phyloP scores from a whole-genome alignment of 2,113 vertebrate species.

The Hippocampus comes region DNA sequence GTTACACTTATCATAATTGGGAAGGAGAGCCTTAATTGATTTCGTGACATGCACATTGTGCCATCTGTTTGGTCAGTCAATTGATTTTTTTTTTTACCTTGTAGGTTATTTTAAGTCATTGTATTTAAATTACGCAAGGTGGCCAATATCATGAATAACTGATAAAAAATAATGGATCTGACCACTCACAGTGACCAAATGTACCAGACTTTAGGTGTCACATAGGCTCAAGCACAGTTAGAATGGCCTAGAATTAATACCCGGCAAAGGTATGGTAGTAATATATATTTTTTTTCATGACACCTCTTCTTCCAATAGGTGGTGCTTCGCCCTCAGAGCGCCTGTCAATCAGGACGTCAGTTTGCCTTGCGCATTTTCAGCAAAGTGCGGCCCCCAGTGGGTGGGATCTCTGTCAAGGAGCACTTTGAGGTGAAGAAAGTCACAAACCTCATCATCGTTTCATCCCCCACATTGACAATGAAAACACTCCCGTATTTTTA shows the following conservation, averaged over 20 bases:
- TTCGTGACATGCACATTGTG: background rate
- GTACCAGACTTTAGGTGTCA: background rate
- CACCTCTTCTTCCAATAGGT: constrained; percentile 72
- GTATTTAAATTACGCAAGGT: background rate
- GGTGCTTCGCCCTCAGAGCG: constrained; percentile 92
- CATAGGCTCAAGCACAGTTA: background rate
- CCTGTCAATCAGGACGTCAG: constrained; percentile 88
- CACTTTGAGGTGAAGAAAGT: constrained; percentile 88
- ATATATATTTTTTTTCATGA: background rate
- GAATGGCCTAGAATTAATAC: background rate
- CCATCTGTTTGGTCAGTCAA: background rate
- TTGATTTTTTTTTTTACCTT: background rate
- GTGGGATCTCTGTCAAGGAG: constrained; percentile 97
- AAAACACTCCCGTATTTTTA: constrained; percentile 44
- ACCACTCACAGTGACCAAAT: background rate
- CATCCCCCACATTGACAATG: background rate
- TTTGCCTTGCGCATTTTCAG: constrained; percentile 95
- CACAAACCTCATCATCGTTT: background rate
- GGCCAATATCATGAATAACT: background rate
- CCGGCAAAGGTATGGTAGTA: background rate
- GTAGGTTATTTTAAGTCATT: background rate
- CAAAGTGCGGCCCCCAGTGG: constrained; percentile 96
- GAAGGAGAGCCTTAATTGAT: background rate
- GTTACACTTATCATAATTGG: background rate
- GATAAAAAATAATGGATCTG: background rate